These are phyloP conservation scores for Erebia palarica DNA, from an alignment of 2,888 invertebrate genomes.

Conservation along the genomic window DNA sequence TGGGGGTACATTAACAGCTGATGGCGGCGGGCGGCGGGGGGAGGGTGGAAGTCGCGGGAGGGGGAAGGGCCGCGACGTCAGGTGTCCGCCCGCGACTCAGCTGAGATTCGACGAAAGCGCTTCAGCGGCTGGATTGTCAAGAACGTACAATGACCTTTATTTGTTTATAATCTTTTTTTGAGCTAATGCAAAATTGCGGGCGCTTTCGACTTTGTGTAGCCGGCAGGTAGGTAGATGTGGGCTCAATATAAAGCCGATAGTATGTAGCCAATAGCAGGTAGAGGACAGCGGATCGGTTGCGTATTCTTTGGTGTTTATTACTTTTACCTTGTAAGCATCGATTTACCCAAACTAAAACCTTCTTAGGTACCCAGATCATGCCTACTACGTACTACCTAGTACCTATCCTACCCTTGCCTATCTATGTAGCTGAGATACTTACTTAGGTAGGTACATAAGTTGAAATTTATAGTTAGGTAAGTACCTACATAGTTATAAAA, in stretches of 20 bases:
- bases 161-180: slow-evolving; percentile 65
- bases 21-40: slow-evolving; percentile 62
- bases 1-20: slow-evolving; percentile 79
- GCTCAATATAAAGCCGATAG: slow-evolving; percentile 21
- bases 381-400: too few species aligned
- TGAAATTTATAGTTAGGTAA: too few species aligned
- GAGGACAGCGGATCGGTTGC: not conserved
- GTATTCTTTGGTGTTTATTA: too few species aligned
- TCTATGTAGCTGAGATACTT: too few species aligned
- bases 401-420: too few species aligned
- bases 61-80: slow-evolving; percentile 64
- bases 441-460: too few species aligned
- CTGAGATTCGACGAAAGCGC: slow-evolving; percentile 64
- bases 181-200: slow-evolving; percentile 22
- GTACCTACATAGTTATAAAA: too few species aligned
- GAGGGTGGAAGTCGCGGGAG: slow-evolving; percentile 40
- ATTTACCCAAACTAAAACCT: too few species aligned
- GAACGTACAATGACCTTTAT: slow-evolving; percentile 73
- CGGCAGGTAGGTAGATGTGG: not conserved
- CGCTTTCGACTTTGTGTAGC: slow-evolving; percentile 26
- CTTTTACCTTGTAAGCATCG: too few species aligned
- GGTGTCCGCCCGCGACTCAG: slow-evolving; percentile 70
- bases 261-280: not conserved
- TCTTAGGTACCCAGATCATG: too few species aligned
- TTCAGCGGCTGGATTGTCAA: slow-evolving; percentile 61